phyloP scores from a whole-genome alignment of 2,113 vertebrate genomes.

The Hipposideros armiger region DNA sequence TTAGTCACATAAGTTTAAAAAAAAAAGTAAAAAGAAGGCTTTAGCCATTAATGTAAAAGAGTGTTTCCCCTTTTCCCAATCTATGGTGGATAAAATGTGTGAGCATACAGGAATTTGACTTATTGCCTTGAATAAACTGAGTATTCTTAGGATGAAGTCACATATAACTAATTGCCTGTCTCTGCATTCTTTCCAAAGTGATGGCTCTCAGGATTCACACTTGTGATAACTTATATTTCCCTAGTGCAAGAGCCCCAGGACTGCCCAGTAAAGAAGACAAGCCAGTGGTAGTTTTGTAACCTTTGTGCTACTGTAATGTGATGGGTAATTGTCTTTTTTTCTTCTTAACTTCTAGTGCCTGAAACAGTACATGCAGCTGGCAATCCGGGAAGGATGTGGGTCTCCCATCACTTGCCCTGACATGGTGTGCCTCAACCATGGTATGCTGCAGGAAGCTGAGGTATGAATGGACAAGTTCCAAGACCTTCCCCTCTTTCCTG shows the following conservation, averaged over 20 bases:
- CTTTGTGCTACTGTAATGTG: constrained; percentile 41
- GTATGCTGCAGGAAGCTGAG: constrained; percentile 94
- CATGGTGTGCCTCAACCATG: constrained; percentile 91
- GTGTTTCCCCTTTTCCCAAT: constrained; percentile 4
- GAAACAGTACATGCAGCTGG: constrained; percentile 93
- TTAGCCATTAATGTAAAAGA: constrained; percentile 58
- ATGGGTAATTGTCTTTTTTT: constrained; percentile 74
- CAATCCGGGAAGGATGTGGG: constrained; percentile 94
- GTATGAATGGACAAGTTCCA: constrained; percentile 85
- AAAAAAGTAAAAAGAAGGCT: not conserved
- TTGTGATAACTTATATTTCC: constrained; percentile 78
- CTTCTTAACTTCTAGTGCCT: constrained; percentile 91
- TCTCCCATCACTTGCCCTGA: constrained; percentile 96
- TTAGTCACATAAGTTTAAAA: not conserved
- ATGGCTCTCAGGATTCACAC: constrained; percentile 72
- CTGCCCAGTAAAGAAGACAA: constrained; percentile 81
- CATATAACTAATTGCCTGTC: constrained; percentile 75
- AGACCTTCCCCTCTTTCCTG: not conserved
- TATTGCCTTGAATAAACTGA: constrained; percentile 72
- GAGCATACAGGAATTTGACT: constrained; percentile 74
- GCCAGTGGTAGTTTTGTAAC: not conserved
- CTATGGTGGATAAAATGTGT: not conserved
- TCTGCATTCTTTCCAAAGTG: constrained; percentile 84
- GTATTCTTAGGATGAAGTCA: constrained; percentile 77
- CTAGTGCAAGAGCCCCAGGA: constrained; percentile 72